phyloP scores from a whole-genome alignment of 1,140 invertebrate species.

The Drosophila pandora region DNA sequence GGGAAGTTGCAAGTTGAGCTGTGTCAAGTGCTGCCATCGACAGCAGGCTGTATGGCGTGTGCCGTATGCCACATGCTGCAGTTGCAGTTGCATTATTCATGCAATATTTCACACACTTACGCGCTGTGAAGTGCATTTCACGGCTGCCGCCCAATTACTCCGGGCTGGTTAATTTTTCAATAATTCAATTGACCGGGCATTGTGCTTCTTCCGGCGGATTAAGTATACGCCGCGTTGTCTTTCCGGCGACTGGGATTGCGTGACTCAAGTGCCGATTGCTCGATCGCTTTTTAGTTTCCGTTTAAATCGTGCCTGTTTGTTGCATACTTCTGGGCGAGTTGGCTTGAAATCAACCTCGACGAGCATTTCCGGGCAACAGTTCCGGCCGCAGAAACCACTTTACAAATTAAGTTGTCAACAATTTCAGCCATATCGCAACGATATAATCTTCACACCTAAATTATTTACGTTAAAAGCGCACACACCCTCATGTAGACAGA shows the following conservation, averaged over 20 bases:
- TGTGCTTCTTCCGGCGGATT: conserved; percentile 30
- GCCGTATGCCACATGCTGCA: conserved; percentile 3
- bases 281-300: conserved; percentile 59
- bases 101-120: conserved; percentile 61
- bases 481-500: conserved; percentile 20
- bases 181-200: conserved; percentile 65
- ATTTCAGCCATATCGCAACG: conserved; percentile 76
- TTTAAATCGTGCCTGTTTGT: conserved; percentile 59
- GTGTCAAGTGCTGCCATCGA: conserved; percentile 47
- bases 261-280: conserved; percentile 40
- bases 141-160: conserved; percentile 24
- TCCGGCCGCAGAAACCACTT: conserved; percentile 70
- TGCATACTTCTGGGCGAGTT: conserved; percentile 28
- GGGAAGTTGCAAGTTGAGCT: conserved; percentile 30
- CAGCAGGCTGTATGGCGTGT: conserved; percentile 7
- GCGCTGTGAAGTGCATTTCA: conserved; percentile 37
- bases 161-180: conserved; percentile 74
- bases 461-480: conserved; percentile 69
- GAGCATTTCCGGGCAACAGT: conserved; percentile 43
- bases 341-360: conserved; percentile 9
- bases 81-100: conserved; percentile 65
- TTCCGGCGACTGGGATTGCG: conserved; percentile 30
- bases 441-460: conserved; percentile 81
- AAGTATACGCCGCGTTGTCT: conserved; percentile 55
- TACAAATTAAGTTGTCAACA: conserved; percentile 82